Conservation (phyloP, 1,140 invertebrate genomes). For the Xylocopa sonorina region DNA sequence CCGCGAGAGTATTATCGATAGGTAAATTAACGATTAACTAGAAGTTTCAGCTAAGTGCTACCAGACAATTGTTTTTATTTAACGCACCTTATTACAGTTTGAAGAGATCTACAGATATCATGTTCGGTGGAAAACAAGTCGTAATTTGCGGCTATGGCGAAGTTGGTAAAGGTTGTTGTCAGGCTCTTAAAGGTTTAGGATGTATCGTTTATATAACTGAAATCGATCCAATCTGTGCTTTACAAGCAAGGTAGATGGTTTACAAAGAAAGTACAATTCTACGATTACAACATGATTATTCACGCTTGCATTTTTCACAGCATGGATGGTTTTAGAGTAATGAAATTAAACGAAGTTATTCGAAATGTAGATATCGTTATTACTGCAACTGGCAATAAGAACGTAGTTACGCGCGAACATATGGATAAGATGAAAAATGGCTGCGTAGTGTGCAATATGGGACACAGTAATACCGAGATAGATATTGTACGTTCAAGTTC, state of each 20-base stretch:
- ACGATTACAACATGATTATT: constrained; percentile 13
- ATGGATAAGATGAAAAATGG: constrained; percentile 99
- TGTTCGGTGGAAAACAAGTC: constrained; percentile 99
- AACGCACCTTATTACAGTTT: constrained; percentile 84
- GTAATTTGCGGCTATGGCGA: constrained; percentile 98
- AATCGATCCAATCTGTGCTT: constrained; percentile 98
- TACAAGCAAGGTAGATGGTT: constrained; percentile 93
- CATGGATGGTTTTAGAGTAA: constrained; percentile 98
- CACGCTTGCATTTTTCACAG: constrained; percentile 81
- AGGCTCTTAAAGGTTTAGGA: constrained; percentile 96
- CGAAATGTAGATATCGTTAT: constrained; percentile 96
- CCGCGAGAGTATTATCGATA: constrained; percentile 93
- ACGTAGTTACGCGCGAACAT: constrained; percentile 96
- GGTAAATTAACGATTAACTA: constrained; percentile 84
- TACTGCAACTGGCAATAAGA: constrained; percentile 98
- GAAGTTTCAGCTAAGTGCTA: background rate
- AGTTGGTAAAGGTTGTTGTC: constrained; percentile 98
- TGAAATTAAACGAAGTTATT: constrained; percentile 97
- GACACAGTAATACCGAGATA: constrained; percentile 98
- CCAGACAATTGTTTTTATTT: background rate
- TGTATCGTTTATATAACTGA: constrained; percentile 98
- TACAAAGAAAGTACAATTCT: background rate
- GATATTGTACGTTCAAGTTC: constrained; percentile 90
- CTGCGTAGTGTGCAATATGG: constrained; percentile 98
- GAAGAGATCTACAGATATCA: constrained; percentile 97